Evolutionary conservation across 2,888 invertebrate species (phyloP).

Genomic region (Brenthis daphne): DNA sequence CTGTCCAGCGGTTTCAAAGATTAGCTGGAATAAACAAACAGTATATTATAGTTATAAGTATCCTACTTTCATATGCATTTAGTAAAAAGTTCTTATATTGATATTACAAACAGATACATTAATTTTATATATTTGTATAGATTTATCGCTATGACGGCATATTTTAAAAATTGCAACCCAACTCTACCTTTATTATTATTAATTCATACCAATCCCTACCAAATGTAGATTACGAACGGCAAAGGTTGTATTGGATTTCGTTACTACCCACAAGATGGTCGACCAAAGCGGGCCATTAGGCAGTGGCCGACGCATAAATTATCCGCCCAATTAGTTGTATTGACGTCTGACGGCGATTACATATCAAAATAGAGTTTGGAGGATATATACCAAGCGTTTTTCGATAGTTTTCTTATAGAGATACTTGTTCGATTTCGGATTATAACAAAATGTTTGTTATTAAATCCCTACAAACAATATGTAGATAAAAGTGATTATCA

Average conservation of each 20-base stretch:
- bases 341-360: slow-evolving; percentile 67
- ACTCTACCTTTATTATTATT: background rate
- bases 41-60: too few species aligned
- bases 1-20: too few species aligned
- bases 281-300: slow-evolving; percentile 62
- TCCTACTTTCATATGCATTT: too few species aligned
- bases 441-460: background rate
- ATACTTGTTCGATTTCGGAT: background rate
- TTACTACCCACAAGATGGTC: slow-evolving; percentile 46
- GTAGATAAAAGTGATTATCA: background rate
- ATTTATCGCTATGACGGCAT: too few species aligned
- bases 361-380: slow-evolving; percentile 45
- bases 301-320: slow-evolving; percentile 69
- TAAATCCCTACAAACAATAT: background rate
- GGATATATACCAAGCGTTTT: background rate
- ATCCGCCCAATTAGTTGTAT: slow-evolving; percentile 74
- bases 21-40: too few species aligned
- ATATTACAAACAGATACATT: too few species aligned
- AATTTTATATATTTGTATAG: too few species aligned
- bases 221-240: slow-evolving; percentile 22
- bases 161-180: too few species aligned
- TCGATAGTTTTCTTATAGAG: background rate
- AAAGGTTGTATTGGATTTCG: slow-evolving; percentile 33
- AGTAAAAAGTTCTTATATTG: too few species aligned
- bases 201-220: slow-evolving; percentile 1